Evolutionary conservation across 1,140 invertebrate genomes (phyloP).

Genomic region (Eubasilissa regina): DNA sequence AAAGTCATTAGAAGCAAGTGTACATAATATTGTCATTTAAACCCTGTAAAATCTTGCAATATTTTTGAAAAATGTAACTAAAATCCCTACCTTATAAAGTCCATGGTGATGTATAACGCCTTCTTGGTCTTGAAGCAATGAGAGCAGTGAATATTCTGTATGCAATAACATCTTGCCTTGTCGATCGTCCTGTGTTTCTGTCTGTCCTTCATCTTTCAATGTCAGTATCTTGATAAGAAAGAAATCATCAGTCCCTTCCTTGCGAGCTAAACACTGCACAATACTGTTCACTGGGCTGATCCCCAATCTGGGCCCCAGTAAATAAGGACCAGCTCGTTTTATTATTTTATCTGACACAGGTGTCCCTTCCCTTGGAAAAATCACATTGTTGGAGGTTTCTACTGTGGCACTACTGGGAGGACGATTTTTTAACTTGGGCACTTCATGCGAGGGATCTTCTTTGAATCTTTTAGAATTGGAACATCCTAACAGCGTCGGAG

Average conservation of each 20-base stretch:
- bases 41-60: too few species aligned
- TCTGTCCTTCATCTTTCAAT: conserved; percentile 72
- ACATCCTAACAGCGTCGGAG: conserved; percentile 27
- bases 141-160: conserved; percentile 85
- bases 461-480: conserved; percentile 44
- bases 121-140: conserved; percentile 79
- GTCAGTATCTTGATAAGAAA: conserved; percentile 83
- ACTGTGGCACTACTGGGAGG: conserved; percentile 10
- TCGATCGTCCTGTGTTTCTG: conserved; percentile 83
- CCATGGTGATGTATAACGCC: conserved; percentile 88
- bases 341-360: conserved; percentile 69
- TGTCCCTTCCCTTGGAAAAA: conserved; percentile 65
- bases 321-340: conserved; percentile 79
- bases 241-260: conserved; percentile 82
- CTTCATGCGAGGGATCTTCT: conserved; percentile 39
- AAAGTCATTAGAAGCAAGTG: too few species aligned
- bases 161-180: conserved; percentile 89
- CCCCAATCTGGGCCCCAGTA: conserved; percentile 82
- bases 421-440: conserved; percentile 19
- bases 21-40: too few species aligned
- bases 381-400: conserved; percentile 4
- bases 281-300: conserved; percentile 86
- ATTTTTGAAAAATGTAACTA: too few species aligned
- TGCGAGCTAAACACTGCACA: conserved; percentile 84
- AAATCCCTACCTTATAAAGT: conserved; percentile 79